Evolutionary conservation across 1,140 invertebrate genomes (phyloP).

Genomic region (Radopholus similis): DNA sequence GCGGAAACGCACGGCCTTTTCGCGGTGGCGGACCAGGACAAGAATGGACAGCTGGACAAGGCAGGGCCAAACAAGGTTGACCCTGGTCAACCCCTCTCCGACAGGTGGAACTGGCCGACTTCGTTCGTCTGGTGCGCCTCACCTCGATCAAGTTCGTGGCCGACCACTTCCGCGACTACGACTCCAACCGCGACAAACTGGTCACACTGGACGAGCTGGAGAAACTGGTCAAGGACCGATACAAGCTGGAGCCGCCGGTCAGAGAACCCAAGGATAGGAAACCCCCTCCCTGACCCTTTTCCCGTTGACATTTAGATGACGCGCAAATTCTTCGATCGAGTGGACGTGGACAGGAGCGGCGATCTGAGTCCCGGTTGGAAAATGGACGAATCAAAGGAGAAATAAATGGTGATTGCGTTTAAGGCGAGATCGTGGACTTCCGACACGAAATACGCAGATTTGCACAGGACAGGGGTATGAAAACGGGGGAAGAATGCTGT

Average conservation of each 20-base stretch:
- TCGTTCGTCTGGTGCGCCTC: conserved; percentile 52
- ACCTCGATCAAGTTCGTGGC: conserved; percentile 59
- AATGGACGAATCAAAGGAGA: background rate
- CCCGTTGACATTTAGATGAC: conserved; percentile 28
- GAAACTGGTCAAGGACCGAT: conserved; percentile 50
- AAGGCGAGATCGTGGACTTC: conserved; percentile 55
- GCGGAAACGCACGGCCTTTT: conserved; percentile 51
- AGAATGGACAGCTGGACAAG: conserved; percentile 38
- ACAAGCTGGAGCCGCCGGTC: conserved; percentile 36
- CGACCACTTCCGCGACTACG: conserved; percentile 54
- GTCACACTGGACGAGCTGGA: conserved; percentile 56
- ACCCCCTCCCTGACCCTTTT: background rate
- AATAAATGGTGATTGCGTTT: too few species aligned
- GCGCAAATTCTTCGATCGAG: conserved; percentile 47
- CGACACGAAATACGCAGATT: conserved; percentile 55
- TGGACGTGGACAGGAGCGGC: conserved; percentile 49
- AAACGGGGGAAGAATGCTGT: background rate
- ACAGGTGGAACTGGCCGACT: conserved; percentile 55
- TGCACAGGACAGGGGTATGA: conserved; percentile 36
- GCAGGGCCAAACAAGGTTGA: conserved; percentile 22
- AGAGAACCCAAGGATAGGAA: too few species aligned
- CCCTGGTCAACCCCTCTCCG: conserved; percentile 20
- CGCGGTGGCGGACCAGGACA: conserved; percentile 55
- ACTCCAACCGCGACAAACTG: conserved; percentile 48
- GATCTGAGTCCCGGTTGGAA: conserved; percentile 45